Conservation (phyloP, 2,888 invertebrate species). For the Cyclophora albipunctata region DNA sequence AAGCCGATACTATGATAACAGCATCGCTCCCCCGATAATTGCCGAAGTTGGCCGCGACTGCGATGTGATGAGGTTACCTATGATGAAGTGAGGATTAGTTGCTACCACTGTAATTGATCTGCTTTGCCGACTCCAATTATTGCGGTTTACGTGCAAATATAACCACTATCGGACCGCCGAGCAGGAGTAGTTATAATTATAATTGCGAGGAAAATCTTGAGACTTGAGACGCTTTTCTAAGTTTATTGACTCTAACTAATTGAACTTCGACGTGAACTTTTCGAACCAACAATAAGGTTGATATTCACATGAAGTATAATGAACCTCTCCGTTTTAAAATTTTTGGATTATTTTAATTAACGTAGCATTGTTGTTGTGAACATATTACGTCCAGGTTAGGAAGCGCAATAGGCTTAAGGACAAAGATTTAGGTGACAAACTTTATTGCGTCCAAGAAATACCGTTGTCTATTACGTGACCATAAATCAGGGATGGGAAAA, state of each 20-base stretch:
- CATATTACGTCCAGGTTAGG: not conserved
- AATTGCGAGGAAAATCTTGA: too few relatives aligned
- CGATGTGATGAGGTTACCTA: slow-evolving; percentile 34
- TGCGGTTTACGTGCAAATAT: slow-evolving; percentile 6
- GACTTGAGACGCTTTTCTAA: not conserved
- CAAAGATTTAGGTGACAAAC: slow-evolving; percentile 73
- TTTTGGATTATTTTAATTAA: too few relatives aligned
- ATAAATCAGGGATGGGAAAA: slow-evolving; percentile 76
- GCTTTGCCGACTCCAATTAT: slow-evolving; percentile 25
- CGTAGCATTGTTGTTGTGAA: too few relatives aligned
- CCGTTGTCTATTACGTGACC: slow-evolving; percentile 66
- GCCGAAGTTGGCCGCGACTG: slow-evolving; percentile 60
- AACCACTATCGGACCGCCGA: not conserved
- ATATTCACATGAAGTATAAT: too few relatives aligned
- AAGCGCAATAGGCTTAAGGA: slow-evolving; percentile 62
- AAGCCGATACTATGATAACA: slow-evolving; percentile 77
- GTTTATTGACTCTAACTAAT: not conserved
- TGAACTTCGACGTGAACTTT: too few relatives aligned
- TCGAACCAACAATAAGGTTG: too few relatives aligned
- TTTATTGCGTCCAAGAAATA: slow-evolving; percentile 72
- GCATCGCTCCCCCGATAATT: slow-evolving; percentile 72
- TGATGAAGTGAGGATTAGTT: slow-evolving; percentile 57
- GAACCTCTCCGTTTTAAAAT: too few relatives aligned
- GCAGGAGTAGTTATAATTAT: slow-evolving; percentile 1
- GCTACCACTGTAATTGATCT: slow-evolving; percentile 54